Conservation (phyloP, 2,888 invertebrate genomes). For the Globia sparganii region DNA sequence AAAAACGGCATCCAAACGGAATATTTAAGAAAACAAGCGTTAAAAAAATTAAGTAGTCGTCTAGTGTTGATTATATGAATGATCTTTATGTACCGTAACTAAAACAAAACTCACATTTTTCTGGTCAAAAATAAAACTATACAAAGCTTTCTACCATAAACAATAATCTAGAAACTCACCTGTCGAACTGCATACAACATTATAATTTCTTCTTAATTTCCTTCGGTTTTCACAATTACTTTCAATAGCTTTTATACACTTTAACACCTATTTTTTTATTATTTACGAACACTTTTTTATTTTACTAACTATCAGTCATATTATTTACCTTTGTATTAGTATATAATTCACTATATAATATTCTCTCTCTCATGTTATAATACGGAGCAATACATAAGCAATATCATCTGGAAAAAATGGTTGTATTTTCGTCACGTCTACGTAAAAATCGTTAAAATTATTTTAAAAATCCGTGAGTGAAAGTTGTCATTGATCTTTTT, state of each 20-base stretch:
- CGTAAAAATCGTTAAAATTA: background rate
- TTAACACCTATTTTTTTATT: slow-evolving; percentile 39
- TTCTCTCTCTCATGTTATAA: slow-evolving; percentile 71
- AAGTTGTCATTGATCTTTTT: slow-evolving; percentile 20
- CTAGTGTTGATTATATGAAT: background rate
- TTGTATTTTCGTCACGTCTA: background rate
- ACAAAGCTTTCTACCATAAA: slow-evolving; percentile 4
- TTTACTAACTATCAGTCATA: slow-evolving; percentile 77
- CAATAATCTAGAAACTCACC: slow-evolving; percentile 74
- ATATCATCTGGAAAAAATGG: slow-evolving; percentile 45
- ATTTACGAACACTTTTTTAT: slow-evolving; percentile 55
- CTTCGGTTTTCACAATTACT: slow-evolving; percentile 58
- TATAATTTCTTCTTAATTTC: slow-evolving; percentile 70
- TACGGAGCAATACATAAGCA: slow-evolving; percentile 25
- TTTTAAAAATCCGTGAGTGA: slow-evolving; percentile 56
- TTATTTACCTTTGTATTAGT: slow-evolving; percentile 58
- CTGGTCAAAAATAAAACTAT: background rate
- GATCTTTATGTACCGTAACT: too few relatives aligned
- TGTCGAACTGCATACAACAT: slow-evolving; percentile 89
- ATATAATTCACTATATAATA: slow-evolving; percentile 65
- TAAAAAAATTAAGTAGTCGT: background rate
- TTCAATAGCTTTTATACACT: slow-evolving; percentile 48
- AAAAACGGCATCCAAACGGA: background rate
- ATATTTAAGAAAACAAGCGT: background rate
- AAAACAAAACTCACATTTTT: background rate